Percentiles rank a stretch among this genome's conserved stretches.
Conservation (phyloP, 1,140 invertebrate species). For the Antheraea mylitta region DNA sequence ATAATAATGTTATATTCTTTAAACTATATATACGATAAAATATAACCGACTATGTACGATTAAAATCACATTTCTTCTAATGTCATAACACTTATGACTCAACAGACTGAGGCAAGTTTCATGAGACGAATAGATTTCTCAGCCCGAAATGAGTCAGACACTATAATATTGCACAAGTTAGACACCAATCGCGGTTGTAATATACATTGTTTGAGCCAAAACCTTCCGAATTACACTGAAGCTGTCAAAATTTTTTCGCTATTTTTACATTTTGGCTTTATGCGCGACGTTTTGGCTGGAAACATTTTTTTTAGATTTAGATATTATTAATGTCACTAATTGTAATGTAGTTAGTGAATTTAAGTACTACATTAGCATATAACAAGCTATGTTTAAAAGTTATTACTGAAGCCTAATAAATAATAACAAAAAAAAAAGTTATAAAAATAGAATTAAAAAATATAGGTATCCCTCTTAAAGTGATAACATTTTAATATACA, state of each 20-base stretch:
- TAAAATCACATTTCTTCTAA: slow-evolving; percentile 76
- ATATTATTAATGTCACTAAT: no score
- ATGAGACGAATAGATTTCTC: slow-evolving; percentile 14
- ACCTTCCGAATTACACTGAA: not conserved
- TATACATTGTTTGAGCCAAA: slow-evolving; percentile 42
- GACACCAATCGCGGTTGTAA: slow-evolving; percentile 55
- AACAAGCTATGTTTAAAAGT: no score
- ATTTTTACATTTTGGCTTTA: no score
- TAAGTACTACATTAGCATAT: no score
- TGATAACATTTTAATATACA: slow-evolving; percentile 33
- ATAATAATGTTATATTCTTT: slow-evolving; percentile 23
- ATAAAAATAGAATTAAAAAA: slow-evolving; percentile 12
- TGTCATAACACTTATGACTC: slow-evolving; percentile 19
- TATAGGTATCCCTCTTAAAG: slow-evolving; percentile 12
- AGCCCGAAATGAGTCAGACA: not conserved
- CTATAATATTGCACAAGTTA: slow-evolving; percentile 58
- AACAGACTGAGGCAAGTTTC: no score
- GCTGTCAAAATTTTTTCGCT: not conserved
- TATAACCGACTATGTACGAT: slow-evolving; percentile 63
- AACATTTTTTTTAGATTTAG: no score
- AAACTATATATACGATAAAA: slow-evolving; percentile 63
- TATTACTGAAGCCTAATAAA: not conserved
- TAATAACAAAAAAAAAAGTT: not conserved
- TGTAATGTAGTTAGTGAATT: no score
- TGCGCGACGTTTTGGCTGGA: no score